Conservation (phyloP, 1,140 invertebrate genomes). For the Atta cephalotes region DNA sequence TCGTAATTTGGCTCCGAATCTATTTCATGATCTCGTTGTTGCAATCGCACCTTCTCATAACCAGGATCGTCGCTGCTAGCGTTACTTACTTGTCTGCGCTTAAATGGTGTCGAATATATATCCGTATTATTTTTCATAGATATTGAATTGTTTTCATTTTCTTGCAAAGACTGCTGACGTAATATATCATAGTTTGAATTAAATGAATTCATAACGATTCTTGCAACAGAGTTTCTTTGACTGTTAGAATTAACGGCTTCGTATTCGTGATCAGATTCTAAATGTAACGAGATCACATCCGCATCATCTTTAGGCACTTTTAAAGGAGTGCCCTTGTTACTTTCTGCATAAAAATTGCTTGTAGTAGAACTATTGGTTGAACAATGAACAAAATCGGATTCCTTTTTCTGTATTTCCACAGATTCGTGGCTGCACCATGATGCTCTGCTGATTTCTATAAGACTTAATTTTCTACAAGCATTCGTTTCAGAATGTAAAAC, state of each 20-base stretch:
- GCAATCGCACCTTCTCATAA: conserved; percentile 82
- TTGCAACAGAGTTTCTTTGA: conserved; percentile 49
- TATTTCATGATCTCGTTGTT: conserved; percentile 76
- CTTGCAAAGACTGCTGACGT: conserved; percentile 85
- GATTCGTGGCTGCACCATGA: conserved; percentile 86
- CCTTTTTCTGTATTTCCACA: conserved; percentile 82
- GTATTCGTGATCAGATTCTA: conserved; percentile 81
- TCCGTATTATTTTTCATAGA: conserved; percentile 23
- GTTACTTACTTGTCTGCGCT: conserved; percentile 83
- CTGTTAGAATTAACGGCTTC: conserved; percentile 73
- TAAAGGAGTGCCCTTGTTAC: conserved; percentile 48
- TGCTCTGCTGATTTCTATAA: conserved; percentile 81
- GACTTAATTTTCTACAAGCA: conserved; percentile 78
- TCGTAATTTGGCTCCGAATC: conserved; percentile 89
- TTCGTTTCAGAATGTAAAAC: conserved; percentile 70
- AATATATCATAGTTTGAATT: conserved; percentile 92
- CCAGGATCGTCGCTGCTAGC: conserved; percentile 84
- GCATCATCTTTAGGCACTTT: conserved; percentile 60
- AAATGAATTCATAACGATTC: conserved; percentile 53
- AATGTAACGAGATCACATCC: conserved; percentile 32
- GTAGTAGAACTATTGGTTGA: not conserved
- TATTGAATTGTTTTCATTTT: conserved; percentile 42
- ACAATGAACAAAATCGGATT: conserved; percentile 71
- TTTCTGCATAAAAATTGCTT: conserved; percentile 52
- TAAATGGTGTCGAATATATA: conserved; percentile 80